A percentile compares a stretch with the other conserved stretches of the same genome.
phyloP scores from a whole-genome alignment of 2,113 vertebrate species.

The Pollachius pollachius region DNA sequence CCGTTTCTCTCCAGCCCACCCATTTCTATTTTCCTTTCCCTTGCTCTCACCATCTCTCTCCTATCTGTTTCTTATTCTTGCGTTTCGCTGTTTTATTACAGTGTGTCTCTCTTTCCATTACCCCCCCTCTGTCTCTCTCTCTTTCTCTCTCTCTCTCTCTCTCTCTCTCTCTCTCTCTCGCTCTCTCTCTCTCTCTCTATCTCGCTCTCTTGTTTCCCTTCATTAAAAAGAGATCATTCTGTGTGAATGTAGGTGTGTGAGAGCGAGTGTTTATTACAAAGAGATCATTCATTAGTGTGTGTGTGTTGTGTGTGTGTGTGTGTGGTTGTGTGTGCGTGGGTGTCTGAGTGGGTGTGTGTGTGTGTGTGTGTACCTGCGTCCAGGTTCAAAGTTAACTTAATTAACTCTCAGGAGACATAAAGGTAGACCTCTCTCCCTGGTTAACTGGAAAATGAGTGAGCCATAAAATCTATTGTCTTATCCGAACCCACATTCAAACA shows the following conservation, averaged over 20 bases:
- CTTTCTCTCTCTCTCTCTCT: background rate
- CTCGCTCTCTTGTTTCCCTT: background rate
- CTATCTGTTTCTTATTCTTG: background rate
- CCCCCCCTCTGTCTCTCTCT: background rate
- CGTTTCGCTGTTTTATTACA: background rate
- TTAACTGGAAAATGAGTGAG: too few species aligned
- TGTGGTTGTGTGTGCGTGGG: conserved; percentile 2
- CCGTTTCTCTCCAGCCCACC: background rate
- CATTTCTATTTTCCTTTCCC: background rate
- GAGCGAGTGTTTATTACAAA: background rate
- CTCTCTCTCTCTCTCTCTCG: background rate
- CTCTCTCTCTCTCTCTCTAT: background rate
- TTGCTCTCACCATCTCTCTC: background rate
- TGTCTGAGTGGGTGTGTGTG: conserved; percentile 8
- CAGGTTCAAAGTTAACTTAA: background rate
- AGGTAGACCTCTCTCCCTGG: background rate
- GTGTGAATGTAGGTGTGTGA: conserved; percentile 8
- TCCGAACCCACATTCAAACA: too few species aligned
- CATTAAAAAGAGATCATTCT: background rate
- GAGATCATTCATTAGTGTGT: background rate
- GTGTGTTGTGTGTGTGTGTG: conserved; percentile 1
- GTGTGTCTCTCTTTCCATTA: background rate
- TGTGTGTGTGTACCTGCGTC: conserved; percentile 3
- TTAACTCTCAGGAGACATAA: background rate
- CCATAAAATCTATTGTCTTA: too few species aligned